These are phyloP conservation scores for Laupala kohalensis DNA, from an alignment of 1,140 invertebrate genomes.

Conservation along the genomic window DNA sequence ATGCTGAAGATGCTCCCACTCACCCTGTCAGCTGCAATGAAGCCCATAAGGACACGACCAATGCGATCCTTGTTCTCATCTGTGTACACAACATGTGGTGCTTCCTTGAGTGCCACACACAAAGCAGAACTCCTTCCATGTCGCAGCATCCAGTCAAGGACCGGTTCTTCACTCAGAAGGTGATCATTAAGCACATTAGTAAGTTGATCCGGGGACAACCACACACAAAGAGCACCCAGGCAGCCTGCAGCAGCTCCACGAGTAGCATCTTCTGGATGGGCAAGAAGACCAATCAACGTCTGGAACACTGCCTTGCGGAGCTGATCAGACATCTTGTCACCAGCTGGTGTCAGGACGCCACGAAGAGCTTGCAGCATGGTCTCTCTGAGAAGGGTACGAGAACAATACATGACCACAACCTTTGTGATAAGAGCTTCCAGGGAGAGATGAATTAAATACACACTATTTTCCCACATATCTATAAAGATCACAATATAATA, in stretches of 20 bases:
- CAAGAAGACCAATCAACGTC: slow-evolving; percentile 52
- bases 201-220: slow-evolving; percentile 60
- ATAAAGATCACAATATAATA: no score
- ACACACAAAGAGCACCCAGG: slow-evolving; percentile 69
- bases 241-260: slow-evolving; percentile 72
- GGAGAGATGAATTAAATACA: no score
- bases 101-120: slow-evolving; percentile 80
- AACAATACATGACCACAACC: no score
- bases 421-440: no score
- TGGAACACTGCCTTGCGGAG: slow-evolving; percentile 61
- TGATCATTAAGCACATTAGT: slow-evolving; percentile 59
- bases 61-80: slow-evolving; percentile 55
- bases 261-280: slow-evolving; percentile 65
- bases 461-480: no score
- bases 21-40: slow-evolving; percentile 56
- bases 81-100: slow-evolving; percentile 50
- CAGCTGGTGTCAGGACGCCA: slow-evolving; percentile 65
- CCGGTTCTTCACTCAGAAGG: slow-evolving; percentile 51
- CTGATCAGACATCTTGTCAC: slow-evolving; percentile 76
- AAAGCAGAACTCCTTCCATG: slow-evolving; percentile 75
- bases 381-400: slow-evolving; percentile 61
- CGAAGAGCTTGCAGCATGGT: slow-evolving; percentile 84
- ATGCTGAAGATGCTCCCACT: not conserved
- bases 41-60: slow-evolving; percentile 47
- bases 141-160: slow-evolving; percentile 53